These are phyloP conservation scores for Phymanthus crucifer DNA, from an alignment of 92 coral and sea anemone species.

Conservation along the genomic window DNA sequence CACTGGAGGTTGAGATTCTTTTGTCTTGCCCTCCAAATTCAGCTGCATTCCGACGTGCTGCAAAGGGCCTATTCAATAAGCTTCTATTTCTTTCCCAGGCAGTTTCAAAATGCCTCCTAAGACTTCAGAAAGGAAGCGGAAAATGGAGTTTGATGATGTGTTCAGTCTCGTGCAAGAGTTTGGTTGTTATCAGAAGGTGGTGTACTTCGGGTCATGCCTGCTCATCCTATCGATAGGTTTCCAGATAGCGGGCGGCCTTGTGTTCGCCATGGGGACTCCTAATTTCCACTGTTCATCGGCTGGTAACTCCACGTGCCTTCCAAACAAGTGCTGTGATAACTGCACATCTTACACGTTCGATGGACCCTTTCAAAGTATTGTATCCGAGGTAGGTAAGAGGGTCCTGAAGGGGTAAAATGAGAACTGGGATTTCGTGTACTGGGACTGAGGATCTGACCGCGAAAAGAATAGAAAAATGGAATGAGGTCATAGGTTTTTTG, in stretches of 20 bases:
- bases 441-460: not conserved
- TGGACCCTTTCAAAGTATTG: conserved; percentile 45
- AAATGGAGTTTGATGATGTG: conserved; percentile 39
- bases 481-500: too few relatives aligned
- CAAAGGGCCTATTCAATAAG: too few relatives aligned
- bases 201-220: conserved; percentile 42
- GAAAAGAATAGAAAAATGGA: too few relatives aligned
- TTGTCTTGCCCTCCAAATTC: too few relatives aligned
- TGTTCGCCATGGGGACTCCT: conserved; percentile 53
- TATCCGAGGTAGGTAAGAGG: conserved; percentile 32
- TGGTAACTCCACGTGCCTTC: conserved; percentile 28
- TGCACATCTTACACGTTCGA: conserved; percentile 43
- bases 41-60: too few relatives aligned
- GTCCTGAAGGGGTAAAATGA: too few relatives aligned
- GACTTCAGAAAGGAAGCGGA: not conserved
- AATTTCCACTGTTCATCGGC: conserved; percentile 34
- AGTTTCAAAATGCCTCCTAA: conserved; percentile 1
- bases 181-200: conserved; percentile 44
- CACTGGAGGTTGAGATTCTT: too few relatives aligned
- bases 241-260: conserved; percentile 34
- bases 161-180: conserved; percentile 40
- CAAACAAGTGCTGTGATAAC: conserved; percentile 42
- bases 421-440: too few relatives aligned
- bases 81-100: not conserved
- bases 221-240: conserved; percentile 37